Evolutionary conservation across 2,888 invertebrate genomes (phyloP).

Genomic region (Aleiodes alternator): DNA sequence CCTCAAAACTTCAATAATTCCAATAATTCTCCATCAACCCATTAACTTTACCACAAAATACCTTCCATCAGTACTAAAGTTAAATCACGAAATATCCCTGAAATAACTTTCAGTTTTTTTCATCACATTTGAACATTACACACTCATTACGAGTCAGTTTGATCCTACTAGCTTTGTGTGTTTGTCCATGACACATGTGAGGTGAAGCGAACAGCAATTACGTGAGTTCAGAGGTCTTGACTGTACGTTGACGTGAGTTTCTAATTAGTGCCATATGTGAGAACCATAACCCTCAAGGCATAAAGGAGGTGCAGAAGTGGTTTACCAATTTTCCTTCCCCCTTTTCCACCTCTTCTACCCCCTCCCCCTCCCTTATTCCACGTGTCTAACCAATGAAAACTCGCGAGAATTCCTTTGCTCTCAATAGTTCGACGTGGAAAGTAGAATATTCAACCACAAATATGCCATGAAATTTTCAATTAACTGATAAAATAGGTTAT

Average conservation of each 20-base stretch:
- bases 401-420: no score
- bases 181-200: no score
- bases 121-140: no score
- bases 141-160: no score
- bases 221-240: not conserved
- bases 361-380: not conserved
- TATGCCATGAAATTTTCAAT: not conserved
- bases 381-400: not conserved
- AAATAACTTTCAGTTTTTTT: not conserved
- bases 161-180: not conserved
- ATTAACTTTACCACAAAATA: no score
- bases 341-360: not conserved
- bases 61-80: no score
- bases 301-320: slow-evolving; percentile 4
- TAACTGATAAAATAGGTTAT: slow-evolving; percentile 8
- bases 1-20: no score
- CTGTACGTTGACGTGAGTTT: not conserved
- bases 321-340: slow-evolving; percentile 22
- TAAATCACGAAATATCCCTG: no score
- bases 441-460: not conserved
- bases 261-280: slow-evolving; percentile 32
- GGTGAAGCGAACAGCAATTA: slow-evolving; percentile 16
- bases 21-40: no score
- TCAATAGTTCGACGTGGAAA: no score
- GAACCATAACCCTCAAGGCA: not conserved